Conservation (phyloP, 92 coral and sea anemone genomes). For the Ricordea florida region DNA sequence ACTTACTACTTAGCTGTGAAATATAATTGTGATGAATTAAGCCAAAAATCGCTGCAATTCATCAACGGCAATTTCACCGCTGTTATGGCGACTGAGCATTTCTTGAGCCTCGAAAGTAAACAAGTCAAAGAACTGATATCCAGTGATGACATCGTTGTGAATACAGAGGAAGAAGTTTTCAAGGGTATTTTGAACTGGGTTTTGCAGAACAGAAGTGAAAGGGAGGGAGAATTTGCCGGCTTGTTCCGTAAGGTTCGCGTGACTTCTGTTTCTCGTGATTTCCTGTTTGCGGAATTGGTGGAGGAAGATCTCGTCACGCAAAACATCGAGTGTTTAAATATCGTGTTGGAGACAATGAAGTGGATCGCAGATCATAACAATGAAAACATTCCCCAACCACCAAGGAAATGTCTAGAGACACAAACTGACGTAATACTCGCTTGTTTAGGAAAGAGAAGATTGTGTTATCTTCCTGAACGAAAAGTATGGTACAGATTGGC, state of each 20-base stretch:
- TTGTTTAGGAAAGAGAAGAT: neutral
- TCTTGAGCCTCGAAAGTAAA: neutral
- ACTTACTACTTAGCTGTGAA: conserved; percentile 27
- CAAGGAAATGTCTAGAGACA: neutral
- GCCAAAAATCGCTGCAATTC: conserved; percentile 15
- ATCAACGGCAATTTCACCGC: conserved; percentile 26
- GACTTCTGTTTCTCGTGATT: neutral
- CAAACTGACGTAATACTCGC: neutral
- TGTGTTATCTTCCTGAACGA: neutral
- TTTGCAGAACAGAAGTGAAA: neutral
- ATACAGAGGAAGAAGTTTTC: conserved; percentile 46
- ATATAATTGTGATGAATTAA: conserved; percentile 31
- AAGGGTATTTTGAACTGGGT: conserved; percentile 40
- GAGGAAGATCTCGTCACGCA: conserved; percentile 17
- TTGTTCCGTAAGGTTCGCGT: conserved; percentile 19
- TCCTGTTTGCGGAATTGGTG: conserved; percentile 19
- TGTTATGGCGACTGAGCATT: conserved; percentile 28
- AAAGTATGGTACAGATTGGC: neutral
- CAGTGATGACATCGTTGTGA: conserved; percentile 17
- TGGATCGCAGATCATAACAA: neutral
- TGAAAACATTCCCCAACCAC: neutral
- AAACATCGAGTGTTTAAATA: conserved; percentile 1
- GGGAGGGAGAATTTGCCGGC: conserved; percentile 15
- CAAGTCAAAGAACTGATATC: conserved; percentile 30
- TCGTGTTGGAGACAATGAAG: conserved; percentile 11